phyloP scores from a whole-genome alignment of 2,888 invertebrate genomes.

The Melinaea marsaeus region DNA sequence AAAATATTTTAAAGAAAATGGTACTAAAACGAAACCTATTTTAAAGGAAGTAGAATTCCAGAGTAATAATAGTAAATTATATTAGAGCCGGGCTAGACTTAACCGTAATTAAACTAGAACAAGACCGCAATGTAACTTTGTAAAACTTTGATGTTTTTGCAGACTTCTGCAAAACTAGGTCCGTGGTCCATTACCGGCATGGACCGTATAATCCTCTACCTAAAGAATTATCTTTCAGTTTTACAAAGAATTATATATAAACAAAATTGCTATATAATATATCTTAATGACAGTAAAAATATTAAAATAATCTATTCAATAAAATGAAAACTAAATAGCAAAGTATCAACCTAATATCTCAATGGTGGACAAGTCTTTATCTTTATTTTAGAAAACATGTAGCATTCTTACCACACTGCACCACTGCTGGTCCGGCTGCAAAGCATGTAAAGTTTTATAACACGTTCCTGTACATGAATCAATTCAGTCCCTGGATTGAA shows the following conservation, averaged over 20 bases:
- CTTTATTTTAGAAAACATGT: too few species aligned
- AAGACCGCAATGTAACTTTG: constrained; percentile 14
- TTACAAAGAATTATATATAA: not conserved
- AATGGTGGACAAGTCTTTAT: too few species aligned
- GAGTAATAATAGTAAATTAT: constrained; percentile 15
- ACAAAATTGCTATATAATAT: too few species aligned
- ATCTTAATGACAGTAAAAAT: too few species aligned
- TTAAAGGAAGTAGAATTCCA: not conserved
- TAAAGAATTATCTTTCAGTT: constrained; percentile 6
- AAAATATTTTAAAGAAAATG: not conserved
- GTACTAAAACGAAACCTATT: constrained; percentile 1
- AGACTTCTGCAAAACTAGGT: constrained; percentile 17
- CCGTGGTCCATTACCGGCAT: constrained; percentile 13
- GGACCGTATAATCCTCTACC: constrained; percentile 8
- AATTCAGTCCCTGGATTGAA: too few species aligned
- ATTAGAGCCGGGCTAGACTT: constrained; percentile 2
- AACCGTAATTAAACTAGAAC: constrained; percentile 15
- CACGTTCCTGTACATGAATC: too few species aligned
- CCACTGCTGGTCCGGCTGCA: too few species aligned
- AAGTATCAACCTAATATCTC: too few species aligned
- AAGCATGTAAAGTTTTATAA: too few species aligned
- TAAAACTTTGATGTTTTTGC: constrained; percentile 18
- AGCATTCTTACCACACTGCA: too few species aligned
- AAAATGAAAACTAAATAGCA: too few species aligned
- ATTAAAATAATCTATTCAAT: too few species aligned